phyloP scores from a whole-genome alignment of 2,888 invertebrate species.

The Charanyca ferruginea region DNA sequence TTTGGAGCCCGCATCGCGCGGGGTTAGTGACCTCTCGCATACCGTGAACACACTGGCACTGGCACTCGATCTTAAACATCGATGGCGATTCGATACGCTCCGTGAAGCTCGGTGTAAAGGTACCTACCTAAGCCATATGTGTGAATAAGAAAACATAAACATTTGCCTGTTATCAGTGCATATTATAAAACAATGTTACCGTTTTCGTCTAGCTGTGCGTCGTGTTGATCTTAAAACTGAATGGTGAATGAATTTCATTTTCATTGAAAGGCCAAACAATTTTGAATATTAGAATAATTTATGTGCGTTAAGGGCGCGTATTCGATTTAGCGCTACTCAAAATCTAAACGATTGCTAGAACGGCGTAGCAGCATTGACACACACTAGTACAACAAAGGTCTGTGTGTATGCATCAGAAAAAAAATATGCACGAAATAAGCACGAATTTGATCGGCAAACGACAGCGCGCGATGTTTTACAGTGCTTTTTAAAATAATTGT shows the following conservation, averaged over 20 bases:
- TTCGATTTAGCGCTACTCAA: too few relatives aligned
- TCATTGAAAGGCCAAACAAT: neutral
- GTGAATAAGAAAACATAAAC: slow-evolving; percentile 31
- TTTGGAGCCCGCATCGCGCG: slow-evolving; percentile 83
- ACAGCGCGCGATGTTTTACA: too few relatives aligned
- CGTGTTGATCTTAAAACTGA: neutral
- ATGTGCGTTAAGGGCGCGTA: too few relatives aligned
- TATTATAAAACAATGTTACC: slow-evolving; percentile 5
- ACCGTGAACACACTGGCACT: slow-evolving; percentile 74
- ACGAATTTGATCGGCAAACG: too few relatives aligned
- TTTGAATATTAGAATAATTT: neutral
- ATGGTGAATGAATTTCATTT: neutral
- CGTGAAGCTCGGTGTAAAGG: slow-evolving; percentile 49
- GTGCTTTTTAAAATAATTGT: too few relatives aligned
- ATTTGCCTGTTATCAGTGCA: slow-evolving; percentile 17
- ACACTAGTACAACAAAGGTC: too few relatives aligned
- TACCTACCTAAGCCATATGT: slow-evolving; percentile 34
- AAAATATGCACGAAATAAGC: too few relatives aligned
- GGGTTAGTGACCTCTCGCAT: slow-evolving; percentile 80
- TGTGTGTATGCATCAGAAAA: too few relatives aligned
- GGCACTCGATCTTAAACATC: slow-evolving; percentile 72
- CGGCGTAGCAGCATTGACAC: too few relatives aligned
- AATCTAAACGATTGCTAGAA: too few relatives aligned
- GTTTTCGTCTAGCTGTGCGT: neutral
- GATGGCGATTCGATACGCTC: slow-evolving; percentile 76